Conservation (phyloP, 2,888 invertebrate genomes). For the Cosmia pyralina region DNA sequence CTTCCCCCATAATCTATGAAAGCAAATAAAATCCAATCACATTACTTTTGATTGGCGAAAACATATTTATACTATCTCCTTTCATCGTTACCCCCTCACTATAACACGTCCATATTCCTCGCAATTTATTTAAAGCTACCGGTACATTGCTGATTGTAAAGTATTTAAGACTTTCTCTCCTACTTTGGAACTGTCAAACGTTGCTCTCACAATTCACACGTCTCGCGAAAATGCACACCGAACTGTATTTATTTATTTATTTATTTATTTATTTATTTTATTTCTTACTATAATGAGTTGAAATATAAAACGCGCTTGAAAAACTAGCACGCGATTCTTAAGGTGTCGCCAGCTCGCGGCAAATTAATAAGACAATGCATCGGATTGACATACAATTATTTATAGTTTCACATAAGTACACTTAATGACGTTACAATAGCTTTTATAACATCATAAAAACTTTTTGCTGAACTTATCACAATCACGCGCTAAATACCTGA, state of each 20-base stretch:
- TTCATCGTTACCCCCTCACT: slow-evolving; percentile 28
- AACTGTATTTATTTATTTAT: no score
- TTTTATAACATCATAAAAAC: slow-evolving; percentile 35
- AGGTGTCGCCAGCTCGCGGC: slow-evolving; percentile 64
- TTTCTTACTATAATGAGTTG: slow-evolving; percentile 69
- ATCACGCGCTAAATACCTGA: slow-evolving; percentile 24
- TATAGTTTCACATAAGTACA: slow-evolving; percentile 49
- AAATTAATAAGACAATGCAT: slow-evolving; percentile 65
- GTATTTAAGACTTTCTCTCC: slow-evolving; percentile 50
- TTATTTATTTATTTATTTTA: no score
- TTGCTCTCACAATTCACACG: slow-evolving; percentile 67
- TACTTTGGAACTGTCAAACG: slow-evolving; percentile 61
- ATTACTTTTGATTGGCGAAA: slow-evolving; percentile 28
- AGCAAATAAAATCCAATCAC: slow-evolving; percentile 36
- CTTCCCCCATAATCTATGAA: slow-evolving; percentile 25
- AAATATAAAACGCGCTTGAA: slow-evolving; percentile 67
- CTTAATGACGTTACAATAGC: slow-evolving; percentile 46
- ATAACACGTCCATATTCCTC: slow-evolving; percentile 26
- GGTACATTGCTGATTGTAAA: slow-evolving; percentile 31
- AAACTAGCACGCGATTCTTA: slow-evolving; percentile 71
- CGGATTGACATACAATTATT: slow-evolving; percentile 50
- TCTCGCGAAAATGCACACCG: slow-evolving; percentile 55
- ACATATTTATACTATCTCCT: slow-evolving; percentile 31
- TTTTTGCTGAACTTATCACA: slow-evolving; percentile 45
- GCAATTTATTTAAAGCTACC: slow-evolving; percentile 35